These are phyloP conservation scores for Rostratula benghalensis DNA, from an alignment of 2,113 vertebrate genomes.

Conservation along the genomic window DNA sequence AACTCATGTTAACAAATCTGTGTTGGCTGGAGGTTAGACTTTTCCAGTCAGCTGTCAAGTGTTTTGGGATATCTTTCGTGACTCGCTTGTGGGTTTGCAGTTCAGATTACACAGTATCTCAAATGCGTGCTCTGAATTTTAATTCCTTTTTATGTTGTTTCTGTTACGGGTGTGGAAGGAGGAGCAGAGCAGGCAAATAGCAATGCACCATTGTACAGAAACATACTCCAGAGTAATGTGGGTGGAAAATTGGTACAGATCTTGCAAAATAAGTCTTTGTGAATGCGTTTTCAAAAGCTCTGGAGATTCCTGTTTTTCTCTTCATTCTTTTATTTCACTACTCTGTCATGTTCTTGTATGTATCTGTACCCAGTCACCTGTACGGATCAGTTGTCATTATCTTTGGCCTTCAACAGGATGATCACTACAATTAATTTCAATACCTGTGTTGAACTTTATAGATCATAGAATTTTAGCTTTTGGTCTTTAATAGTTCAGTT, in stretches of 20 bases:
- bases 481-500: background rate
- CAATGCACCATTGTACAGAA: background rate
- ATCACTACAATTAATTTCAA: background rate
- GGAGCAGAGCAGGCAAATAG: background rate
- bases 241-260: background rate
- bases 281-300: background rate
- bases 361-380: background rate
- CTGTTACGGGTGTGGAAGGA: background rate
- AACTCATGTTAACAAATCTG: background rate
- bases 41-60: constrained; percentile 12
- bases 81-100: background rate
- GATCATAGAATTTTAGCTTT: background rate
- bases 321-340: background rate
- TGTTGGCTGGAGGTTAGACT: background rate
- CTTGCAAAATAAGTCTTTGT: background rate
- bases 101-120: background rate
- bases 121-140: background rate
- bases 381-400: background rate
- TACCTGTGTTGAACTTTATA: background rate
- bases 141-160: background rate
- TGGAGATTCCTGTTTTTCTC: background rate
- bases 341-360: background rate
- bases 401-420: background rate
- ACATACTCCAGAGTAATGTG: background rate
- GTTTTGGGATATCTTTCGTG: background rate